Base-by-base conservation (phyloP, 2,888 invertebrate genomes). In the Hyalella azteca region DNA sequence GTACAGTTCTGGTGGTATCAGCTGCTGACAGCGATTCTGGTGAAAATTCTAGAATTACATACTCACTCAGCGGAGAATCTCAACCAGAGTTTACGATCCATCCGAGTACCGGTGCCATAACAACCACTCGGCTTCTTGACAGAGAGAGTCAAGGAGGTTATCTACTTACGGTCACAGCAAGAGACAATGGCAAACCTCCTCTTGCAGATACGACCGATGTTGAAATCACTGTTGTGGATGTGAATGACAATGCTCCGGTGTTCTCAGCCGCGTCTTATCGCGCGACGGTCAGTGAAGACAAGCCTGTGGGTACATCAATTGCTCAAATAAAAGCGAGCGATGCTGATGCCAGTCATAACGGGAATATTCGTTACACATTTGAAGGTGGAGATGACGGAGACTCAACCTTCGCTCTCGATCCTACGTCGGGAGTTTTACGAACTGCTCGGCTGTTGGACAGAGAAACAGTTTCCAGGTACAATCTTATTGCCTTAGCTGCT, bases 141-240 rank as follows among this genome's bases (percentile, higher is more conserved):
- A 90, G 98, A 39, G 98, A 99, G 88, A 91, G 92, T 22, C 88
- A 90, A 75, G 87, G 91, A 86, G 93, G 94, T 0, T 98, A 96
- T 87, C 89, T 96, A 9, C 88, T 98, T 49, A 95, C 95, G 0
- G 96, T 98, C 1, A 96, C 94, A 0, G 98, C 97, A 0, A 92
- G 92, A 83, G 98, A 98, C 88, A 95, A 96, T 1, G 98, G 98
- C 0, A 91, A 92, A 50, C 97, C 97, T 0, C 92, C 96, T 0
- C 89, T 96, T 22, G 94, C 95, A 0, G 97, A 98, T 87, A 96
- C 96, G 0, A 97, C 98, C 0, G 96, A 97, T 86, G 94, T 99
- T 0, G 97, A 98, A 88, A 95, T 99, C 85, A 93, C 95, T 0
- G 93, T 99, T 0, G 93, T 94, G 0, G 99, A 99, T 87, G 95